Percentiles rank a stretch among this genome's conserved stretches.
Evolutionary conservation across 2,113 vertebrate species (phyloP).

Genomic region (Thamnaconus septentrionalis): DNA sequence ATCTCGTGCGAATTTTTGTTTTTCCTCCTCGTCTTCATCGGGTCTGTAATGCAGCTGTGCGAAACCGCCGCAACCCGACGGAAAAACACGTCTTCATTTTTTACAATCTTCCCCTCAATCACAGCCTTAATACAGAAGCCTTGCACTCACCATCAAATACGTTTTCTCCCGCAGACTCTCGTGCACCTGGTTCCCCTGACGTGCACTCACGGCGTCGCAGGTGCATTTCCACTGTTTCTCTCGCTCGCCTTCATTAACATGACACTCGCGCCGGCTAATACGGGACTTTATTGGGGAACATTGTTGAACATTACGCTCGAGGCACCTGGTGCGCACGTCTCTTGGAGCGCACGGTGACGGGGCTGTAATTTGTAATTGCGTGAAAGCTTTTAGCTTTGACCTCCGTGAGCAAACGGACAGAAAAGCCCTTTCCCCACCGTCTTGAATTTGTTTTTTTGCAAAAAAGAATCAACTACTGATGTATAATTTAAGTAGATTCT

Average conservation of each 20-base stretch:
- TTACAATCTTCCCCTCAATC: conserved; percentile 28
- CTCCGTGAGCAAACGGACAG: conserved; percentile 56
- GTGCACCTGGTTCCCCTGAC: not conserved
- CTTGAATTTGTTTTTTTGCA: no score
- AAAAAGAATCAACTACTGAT: no score
- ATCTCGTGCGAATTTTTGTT: conserved; percentile 44
- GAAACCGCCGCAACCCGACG: not conserved
- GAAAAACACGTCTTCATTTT: not conserved
- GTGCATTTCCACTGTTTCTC: no score
- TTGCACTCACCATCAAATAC: conserved; percentile 25
- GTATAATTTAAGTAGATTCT: no score
- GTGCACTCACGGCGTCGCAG: no score
- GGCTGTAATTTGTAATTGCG: conserved; percentile 60
- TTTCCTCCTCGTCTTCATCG: conserved; percentile 1
- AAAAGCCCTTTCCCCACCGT: conserved; percentile 1
- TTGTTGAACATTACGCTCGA: conserved; percentile 48
- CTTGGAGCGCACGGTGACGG: conserved; percentile 42
- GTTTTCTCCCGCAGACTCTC: conserved; percentile 29
- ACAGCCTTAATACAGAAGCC: conserved; percentile 27
- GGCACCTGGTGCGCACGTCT: conserved; percentile 33
- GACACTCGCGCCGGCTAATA: conserved; percentile 23
- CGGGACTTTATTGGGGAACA: conserved; percentile 32
- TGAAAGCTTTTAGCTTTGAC: conserved; percentile 41
- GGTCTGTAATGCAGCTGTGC: no score
- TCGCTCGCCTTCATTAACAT: conserved; percentile 12